phyloP scores from a whole-genome alignment of 2,888 invertebrate genomes.

The Gisinianus flammeolus region DNA sequence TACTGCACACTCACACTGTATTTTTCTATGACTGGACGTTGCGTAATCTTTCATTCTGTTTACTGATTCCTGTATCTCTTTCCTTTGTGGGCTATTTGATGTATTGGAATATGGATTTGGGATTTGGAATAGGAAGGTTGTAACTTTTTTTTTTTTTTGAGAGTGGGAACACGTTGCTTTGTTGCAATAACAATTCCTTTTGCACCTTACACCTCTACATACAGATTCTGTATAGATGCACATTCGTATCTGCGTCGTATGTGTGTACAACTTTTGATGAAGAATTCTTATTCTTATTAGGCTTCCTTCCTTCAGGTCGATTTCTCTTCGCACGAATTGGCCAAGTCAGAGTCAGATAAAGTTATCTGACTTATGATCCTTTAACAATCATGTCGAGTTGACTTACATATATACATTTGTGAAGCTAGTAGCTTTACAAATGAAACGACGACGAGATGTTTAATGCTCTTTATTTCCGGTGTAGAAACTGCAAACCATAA shows the following conservation, averaged over 20 bases:
- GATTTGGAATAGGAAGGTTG: not conserved
- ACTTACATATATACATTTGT: not conserved
- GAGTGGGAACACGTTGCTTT: not conserved
- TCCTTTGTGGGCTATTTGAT: conserved; percentile 1
- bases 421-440: too few relatives aligned
- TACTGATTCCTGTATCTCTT: not conserved
- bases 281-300: not conserved
- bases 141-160: not conserved
- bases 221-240: not conserved
- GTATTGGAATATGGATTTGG: not conserved
- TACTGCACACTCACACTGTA: not conserved
- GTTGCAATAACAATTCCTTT: not conserved
- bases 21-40: not conserved
- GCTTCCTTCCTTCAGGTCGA: conserved; percentile 18
- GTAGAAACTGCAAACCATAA: not conserved
- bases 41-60: conserved; percentile 3
- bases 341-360: too few relatives aligned
- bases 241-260: not conserved
- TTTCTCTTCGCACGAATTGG: conserved; percentile 38
- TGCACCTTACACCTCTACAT: not conserved
- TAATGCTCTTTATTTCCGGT: conserved; percentile 20
- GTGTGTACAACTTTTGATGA: not conserved
- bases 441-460: too few relatives aligned
- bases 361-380: conserved; percentile 30
- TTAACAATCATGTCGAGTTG: not conserved